phyloP scores from a whole-genome alignment of 2,113 vertebrate genomes.

The Pluvialis apricaria region DNA sequence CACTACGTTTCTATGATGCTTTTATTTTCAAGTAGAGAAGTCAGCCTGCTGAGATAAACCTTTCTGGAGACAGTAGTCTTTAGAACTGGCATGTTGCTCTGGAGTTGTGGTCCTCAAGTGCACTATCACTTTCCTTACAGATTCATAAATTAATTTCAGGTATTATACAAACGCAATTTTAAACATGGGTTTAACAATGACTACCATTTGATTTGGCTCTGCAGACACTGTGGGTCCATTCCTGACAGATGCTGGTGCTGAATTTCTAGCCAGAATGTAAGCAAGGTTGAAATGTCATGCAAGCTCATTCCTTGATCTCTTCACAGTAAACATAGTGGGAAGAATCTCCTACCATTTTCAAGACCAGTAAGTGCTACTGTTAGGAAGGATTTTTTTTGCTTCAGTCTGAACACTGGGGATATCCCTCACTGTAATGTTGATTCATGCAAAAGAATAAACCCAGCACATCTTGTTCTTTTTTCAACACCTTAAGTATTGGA shows the following conservation, averaged over 20 bases:
- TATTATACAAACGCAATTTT: not conserved
- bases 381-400: conserved; percentile 45
- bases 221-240: not conserved
- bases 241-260: not conserved
- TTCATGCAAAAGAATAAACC: conserved; percentile 37
- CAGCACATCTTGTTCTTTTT: conserved; percentile 29
- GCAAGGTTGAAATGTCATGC: not conserved
- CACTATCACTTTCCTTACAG: not conserved
- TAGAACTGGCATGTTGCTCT: not conserved
- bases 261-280: not conserved
- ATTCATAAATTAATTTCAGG: not conserved
- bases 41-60: not conserved
- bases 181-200: not conserved
- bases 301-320: conserved; percentile 40
- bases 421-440: conserved; percentile 55
- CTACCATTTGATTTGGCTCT: not conserved
- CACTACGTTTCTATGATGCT: not conserved
- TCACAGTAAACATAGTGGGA: conserved; percentile 35
- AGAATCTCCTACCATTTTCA: conserved; percentile 50
- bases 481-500: conserved; percentile 24
- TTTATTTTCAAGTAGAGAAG: not conserved
- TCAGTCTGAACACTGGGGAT: conserved; percentile 44
- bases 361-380: conserved; percentile 24
- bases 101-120: not conserved
- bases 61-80: not conserved